A percentile compares a stretch with the other conserved stretches of the same genome.
phyloP scores from a whole-genome alignment of 2,888 invertebrate species.

The Meteorus cinctellus region DNA sequence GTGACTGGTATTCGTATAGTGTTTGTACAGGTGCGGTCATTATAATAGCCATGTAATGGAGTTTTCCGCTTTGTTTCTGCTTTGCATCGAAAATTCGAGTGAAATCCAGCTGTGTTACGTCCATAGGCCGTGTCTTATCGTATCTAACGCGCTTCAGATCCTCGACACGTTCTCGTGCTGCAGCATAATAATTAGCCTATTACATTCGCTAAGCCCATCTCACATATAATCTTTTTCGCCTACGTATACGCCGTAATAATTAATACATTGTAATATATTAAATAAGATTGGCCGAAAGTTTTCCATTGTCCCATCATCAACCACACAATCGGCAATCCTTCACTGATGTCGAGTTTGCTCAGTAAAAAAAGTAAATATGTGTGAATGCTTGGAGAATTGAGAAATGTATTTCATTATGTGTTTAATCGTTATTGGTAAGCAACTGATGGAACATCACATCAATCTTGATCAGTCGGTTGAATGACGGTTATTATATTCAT shows the following conservation, averaged over 20 bases:
- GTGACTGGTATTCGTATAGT: background rate
- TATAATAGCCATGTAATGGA: conserved; percentile 6
- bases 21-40: background rate
- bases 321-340: too few relatives aligned
- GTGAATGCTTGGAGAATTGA: too few relatives aligned
- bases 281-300: too few relatives aligned
- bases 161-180: conserved; percentile 66
- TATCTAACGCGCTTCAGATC: conserved; percentile 69
- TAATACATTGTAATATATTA: conserved; percentile 42
- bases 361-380: too few relatives aligned
- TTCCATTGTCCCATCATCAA: too few relatives aligned
- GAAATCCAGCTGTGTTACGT: conserved; percentile 66
- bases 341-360: too few relatives aligned
- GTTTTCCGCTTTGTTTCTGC: conserved; percentile 17
- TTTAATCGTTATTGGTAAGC: too few relatives aligned
- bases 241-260: background rate
- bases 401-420: too few relatives aligned
- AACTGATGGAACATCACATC: too few relatives aligned
- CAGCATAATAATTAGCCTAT: conserved; percentile 73
- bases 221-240: conserved; percentile 13
- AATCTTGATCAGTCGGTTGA: too few relatives aligned
- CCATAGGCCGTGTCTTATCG: conserved; percentile 71
- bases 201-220: conserved; percentile 57
- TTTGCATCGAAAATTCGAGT: conserved; percentile 50
- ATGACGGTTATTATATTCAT: too few relatives aligned